Base-by-base conservation (phyloP, 1,140 invertebrate species). In the Periplaneta americana region DNA sequence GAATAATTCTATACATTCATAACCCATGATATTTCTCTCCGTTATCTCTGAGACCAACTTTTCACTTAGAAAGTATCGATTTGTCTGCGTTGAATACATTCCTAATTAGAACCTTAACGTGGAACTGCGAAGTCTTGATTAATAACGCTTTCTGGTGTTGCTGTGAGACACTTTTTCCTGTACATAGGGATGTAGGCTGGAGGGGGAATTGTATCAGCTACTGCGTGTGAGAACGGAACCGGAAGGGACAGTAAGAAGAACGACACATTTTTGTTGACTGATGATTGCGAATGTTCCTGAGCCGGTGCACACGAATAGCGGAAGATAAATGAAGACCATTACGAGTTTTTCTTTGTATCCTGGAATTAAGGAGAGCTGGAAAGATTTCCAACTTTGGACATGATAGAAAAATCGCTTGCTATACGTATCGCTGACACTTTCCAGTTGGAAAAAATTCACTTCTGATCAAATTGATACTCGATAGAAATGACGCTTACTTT, bases 291-390 rank as follows among this genome's bases (percentile, higher is more conserved):
- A 78, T 37, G 34, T 78, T 78, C 77, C 10, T 78, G 39, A 39
- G 35, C 77, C 77, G 77, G 77, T 78, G 77, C 34, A 48, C 77
- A 78, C 77, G 77, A 78, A 78, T 78, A 37, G 35, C 9, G 36
- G 35, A 66, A 78, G 77, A 78, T 78, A 78, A 78, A 78, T 78
- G 77, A 78, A 78, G 77, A 15, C 77, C 39, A 78, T 78, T 48
- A 78, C 77, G 77, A 37, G 22, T 66, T 66, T n/a, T n/a, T 66
- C 28, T 28, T n/a, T 28, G 48, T 28, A 66, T 66, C 48, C 48
- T 66, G 48, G 48, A 28, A 66, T 66, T 66, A 66, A 28, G n/a
- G 48, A 48, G 39, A 48, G n/a, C 15, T 15, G n/a, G 48, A 28
- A 66, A 66, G 48, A 28, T 5, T 66, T 66, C 48, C 48, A 66